Evolutionary conservation across 2,113 vertebrate species (phyloP), one percentile per base, ranked within the genome.

Genomic region (Corythoichthys intestinalis): DNA sequence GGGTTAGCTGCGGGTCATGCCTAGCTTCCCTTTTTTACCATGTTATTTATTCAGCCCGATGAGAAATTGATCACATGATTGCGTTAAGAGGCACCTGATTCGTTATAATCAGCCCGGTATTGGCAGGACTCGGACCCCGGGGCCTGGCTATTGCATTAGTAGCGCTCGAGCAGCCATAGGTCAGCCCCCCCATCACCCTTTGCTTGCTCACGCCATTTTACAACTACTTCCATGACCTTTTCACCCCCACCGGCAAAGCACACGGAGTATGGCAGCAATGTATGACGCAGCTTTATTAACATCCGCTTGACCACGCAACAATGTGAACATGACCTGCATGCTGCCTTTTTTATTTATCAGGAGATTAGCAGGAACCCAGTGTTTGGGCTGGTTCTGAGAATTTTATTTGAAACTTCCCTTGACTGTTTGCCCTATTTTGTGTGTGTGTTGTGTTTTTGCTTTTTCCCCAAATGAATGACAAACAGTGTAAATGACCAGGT

Each of bases 11-110:
- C 59, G 52, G 95, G 95, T 98, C 96, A 96, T 85, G 84, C 91
- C 88, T 85, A 88, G 90, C 86, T 94, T 91, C 93, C 93, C 90
- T 91, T 95, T 93, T 58, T 58, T 93, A 92, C 91, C 92, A 91
- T 91, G 93, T 95, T 96, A 98, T 98, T 98, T 97, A 97, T 98
- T 96, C 94, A 94, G 93, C 77, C 93, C 94, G 97, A 98, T 96
- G 96, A 96, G 96, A 96, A 97, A 98, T 98, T 98, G 96, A 98
- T 98, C 96, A 96, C 94, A 94, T 98, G 95, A 98, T 95, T 94
- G 95, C 88, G 89, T 94, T 94, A 90, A 95, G 94, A 93, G 93
- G 92, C 92, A 90, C 90, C 95, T 95, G 95, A 98, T 98, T 99
- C 93, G 96, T 98, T 95, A 94, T 95, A 95, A 97, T 98, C 95